phyloP scores from a whole-genome alignment of 2,113 vertebrate genomes.

The Syngnathus scovelli region DNA sequence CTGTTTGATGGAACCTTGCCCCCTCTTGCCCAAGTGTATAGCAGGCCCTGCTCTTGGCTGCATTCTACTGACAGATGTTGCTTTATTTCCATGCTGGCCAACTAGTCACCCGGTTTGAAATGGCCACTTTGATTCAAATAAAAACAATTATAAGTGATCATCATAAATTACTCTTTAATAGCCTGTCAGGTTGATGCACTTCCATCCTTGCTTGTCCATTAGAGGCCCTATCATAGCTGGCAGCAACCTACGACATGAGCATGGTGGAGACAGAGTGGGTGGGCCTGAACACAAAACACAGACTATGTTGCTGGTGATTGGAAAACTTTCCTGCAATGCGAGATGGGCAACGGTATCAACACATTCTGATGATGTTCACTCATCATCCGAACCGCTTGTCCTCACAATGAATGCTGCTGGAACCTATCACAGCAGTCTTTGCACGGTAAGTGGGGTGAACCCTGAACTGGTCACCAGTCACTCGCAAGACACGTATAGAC shows the following conservation, averaged over 20 bases:
- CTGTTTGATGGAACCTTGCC: too few species aligned
- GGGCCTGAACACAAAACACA: slow-evolving; percentile 11
- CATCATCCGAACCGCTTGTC: neutral
- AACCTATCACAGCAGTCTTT: too few species aligned
- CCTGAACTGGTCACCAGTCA: too few species aligned
- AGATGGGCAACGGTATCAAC: neutral
- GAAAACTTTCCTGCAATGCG: slow-evolving; percentile 17
- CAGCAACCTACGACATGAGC: slow-evolving; percentile 22
- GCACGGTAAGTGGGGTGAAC: too few species aligned
- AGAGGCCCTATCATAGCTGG: slow-evolving; percentile 22
- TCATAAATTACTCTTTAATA: slow-evolving; percentile 58
- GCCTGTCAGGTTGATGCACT: slow-evolving; percentile 54
- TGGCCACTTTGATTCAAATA: slow-evolving; percentile 54
- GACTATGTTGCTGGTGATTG: slow-evolving; percentile 34
- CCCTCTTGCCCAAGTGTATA: slow-evolving; percentile 13
- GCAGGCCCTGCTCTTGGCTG: slow-evolving; percentile 3
- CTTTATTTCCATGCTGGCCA: slow-evolving; percentile 40
- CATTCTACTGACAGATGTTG: slow-evolving; percentile 42
- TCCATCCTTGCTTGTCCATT: slow-evolving; percentile 44
- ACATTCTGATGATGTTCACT: neutral
- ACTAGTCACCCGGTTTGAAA: slow-evolving; percentile 13
- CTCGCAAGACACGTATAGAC: too few species aligned
- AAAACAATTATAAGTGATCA: slow-evolving; percentile 67
- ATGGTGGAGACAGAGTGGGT: slow-evolving; percentile 23
- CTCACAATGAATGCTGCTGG: too few species aligned